Evolutionary conservation across 2,797 vertebrate species (phyloP).

Genomic region (Acipenser transmontanus): DNA sequence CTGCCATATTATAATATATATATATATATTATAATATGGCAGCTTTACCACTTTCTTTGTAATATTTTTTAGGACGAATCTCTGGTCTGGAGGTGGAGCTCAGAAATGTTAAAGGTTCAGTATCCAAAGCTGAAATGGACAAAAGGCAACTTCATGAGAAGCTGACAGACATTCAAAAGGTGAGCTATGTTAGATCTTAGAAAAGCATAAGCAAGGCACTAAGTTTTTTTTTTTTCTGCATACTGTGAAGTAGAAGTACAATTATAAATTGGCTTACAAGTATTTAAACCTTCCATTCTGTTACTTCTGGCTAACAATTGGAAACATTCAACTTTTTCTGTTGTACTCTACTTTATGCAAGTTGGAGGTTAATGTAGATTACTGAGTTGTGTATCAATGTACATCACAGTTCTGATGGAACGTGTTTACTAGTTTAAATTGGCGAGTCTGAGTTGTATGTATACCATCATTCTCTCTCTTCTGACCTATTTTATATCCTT

Average conservation of each 20-base stretch:
- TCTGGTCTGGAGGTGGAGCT: constrained; percentile 82
- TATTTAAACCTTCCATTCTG: too few species aligned
- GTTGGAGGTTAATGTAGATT: too few species aligned
- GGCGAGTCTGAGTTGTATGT: neutral
- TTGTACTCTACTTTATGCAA: too few species aligned
- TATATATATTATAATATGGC: neutral
- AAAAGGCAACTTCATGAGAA: constrained; percentile 92
- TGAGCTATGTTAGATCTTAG: constrained; percentile 31
- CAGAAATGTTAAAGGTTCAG: constrained; percentile 67
- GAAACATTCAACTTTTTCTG: too few species aligned
- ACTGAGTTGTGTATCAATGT: too few species aligned
- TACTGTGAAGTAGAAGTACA: too few species aligned
- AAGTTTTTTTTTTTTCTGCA: too few species aligned
- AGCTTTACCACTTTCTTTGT: neutral
- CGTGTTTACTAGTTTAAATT: too few species aligned
- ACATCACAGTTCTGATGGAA: too few species aligned
- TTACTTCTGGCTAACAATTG: too few species aligned
- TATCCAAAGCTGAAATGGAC: constrained; percentile 80
- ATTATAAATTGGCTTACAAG: too few species aligned
- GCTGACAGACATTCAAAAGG: constrained; percentile 88
- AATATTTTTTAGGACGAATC: constrained; percentile 70
- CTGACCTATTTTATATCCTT: neutral
- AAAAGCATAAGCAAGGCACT: neutral
- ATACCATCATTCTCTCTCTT: neutral
- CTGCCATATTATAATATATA: too few species aligned